A percentile compares a stretch with the other conserved stretches of the same genome.
These are phyloP conservation scores for Cacatua alba DNA, from an alignment of 2,113 vertebrate genomes.

Conservation along the genomic window DNA sequence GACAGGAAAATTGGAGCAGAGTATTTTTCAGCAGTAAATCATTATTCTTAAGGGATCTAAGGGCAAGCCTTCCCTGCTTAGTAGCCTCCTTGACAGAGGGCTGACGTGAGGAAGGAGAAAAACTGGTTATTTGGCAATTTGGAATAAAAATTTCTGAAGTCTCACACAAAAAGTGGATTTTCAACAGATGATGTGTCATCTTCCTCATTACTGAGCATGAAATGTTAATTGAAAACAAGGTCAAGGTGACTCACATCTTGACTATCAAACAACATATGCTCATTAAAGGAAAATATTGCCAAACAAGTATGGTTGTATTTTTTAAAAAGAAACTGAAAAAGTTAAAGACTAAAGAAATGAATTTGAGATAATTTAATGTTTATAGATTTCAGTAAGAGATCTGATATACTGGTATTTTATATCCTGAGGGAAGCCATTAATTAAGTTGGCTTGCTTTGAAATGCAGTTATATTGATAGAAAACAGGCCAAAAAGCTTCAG, in stretches of 20 bases:
- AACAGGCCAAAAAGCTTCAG: background rate
- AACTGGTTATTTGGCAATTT: background rate
- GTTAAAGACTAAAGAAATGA: background rate
- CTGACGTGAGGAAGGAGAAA: background rate
- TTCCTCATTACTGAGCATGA: background rate
- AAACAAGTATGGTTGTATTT: background rate
- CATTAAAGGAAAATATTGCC: constrained; percentile 11
- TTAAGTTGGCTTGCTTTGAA: constrained; percentile 23
- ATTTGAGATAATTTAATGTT: background rate
- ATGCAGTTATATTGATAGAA: constrained; percentile 19
- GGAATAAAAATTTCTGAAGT: background rate
- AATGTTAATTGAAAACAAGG: constrained; percentile 21
- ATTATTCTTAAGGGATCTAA: background rate
- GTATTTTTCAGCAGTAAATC: background rate
- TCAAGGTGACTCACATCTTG: background rate
- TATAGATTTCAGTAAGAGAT: constrained; percentile 32
- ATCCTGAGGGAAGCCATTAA: constrained; percentile 23
- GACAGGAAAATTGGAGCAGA: background rate
- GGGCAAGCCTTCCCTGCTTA: background rate
- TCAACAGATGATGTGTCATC: background rate
- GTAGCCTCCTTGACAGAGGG: background rate
- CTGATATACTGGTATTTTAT: constrained; percentile 1
- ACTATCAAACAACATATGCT: background rate
- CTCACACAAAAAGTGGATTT: background rate
- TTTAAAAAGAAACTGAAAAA: background rate